These are phyloP conservation scores for Channa maculata DNA, from an alignment of 2,113 vertebrate genomes.

Conservation along the genomic window DNA sequence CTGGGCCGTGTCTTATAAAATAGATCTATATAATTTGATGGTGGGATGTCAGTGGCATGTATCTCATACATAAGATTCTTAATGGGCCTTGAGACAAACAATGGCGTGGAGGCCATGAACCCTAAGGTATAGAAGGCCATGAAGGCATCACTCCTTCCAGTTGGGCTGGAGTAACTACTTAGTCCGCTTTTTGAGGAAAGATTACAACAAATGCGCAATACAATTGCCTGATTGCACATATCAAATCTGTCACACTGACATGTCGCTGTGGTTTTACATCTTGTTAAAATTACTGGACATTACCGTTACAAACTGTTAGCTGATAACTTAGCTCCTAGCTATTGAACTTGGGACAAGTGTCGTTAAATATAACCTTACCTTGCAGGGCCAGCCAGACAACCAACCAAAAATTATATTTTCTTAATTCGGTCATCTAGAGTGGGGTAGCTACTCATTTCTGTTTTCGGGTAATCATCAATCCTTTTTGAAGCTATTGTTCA, in stretches of 20 bases:
- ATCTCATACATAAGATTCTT: conserved; percentile 5
- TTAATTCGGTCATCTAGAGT: not conserved
- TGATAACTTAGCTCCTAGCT: conserved; percentile 31
- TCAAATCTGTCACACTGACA: not conserved
- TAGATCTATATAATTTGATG: not conserved
- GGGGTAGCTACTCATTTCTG: not conserved
- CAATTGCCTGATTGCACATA: not conserved
- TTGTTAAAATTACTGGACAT: not conserved
- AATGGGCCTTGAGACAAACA: conserved; percentile 68
- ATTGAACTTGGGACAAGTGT: conserved; percentile 47
- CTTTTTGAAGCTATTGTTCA: conserved; percentile 64
- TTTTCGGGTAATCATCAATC: conserved; percentile 5
- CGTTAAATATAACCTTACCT: conserved; percentile 46
- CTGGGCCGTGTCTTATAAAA: rapidly evolving
- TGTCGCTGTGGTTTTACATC: too few relatives aligned
- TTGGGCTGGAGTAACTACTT: conserved; percentile 7
- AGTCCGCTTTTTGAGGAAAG: not conserved
- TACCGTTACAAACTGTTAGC: conserved; percentile 1
- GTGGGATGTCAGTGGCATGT: not conserved
- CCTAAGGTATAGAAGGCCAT: conserved; percentile 64
- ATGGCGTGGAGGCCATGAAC: conserved; percentile 79
- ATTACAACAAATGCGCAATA: not conserved
- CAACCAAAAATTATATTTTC: not conserved
- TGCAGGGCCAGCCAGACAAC: conserved; percentile 1
- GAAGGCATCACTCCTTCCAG: conserved; percentile 42